Base-by-base conservation (phyloP, 2,113 vertebrate genomes). In the Leptocoma aspasia region DNA sequence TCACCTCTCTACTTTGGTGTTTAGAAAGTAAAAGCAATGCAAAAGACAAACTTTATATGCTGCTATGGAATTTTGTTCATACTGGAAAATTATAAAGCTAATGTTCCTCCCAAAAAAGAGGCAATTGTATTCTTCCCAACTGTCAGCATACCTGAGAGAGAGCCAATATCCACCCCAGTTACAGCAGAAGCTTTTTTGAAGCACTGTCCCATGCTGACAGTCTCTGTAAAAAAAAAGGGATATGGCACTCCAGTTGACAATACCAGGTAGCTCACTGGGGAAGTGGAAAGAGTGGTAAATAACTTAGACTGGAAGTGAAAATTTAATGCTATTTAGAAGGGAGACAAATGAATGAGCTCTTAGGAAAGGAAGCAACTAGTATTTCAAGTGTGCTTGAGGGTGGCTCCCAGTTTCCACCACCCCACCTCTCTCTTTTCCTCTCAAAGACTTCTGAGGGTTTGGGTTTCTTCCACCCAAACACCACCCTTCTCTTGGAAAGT, bases 11-110 rank as follows among this genome's bases (percentile, higher is more conserved):
- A 50, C 31, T 88, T 88, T 16, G 39, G 27, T 20, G 27, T 66
- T 69, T 50, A 76, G 85, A 91, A 88, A 76, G 21, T 44, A 44
- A 94, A 91, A 93, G 31, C 11, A 91, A 37, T 61, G 42, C 6
- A 53, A 78, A 92, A 41, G 5, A 15, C 47, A 91, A 90, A 63
- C 37, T 23, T 68, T 56, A 45, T 42, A 49, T n/a, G 64, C 21
- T 79, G 10, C 16, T 71, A 27, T 37, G 52, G 26, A 88, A 82
- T 41, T 49, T 3, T 91, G 8, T 65, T 60, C 49, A 33, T 69
- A 35, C 26, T 41, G 35, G 45, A 68, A 89, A 90, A 91, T 33
- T 1, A 61, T 61, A 92, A 92, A 89, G 42, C 26, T 78, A 78
- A 77, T 69, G 13, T 66, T 79, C 9, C 11, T 45, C 10, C 19